phyloP scores from a whole-genome alignment of 2,888 invertebrate species.

The Campopleginae sp. region DNA sequence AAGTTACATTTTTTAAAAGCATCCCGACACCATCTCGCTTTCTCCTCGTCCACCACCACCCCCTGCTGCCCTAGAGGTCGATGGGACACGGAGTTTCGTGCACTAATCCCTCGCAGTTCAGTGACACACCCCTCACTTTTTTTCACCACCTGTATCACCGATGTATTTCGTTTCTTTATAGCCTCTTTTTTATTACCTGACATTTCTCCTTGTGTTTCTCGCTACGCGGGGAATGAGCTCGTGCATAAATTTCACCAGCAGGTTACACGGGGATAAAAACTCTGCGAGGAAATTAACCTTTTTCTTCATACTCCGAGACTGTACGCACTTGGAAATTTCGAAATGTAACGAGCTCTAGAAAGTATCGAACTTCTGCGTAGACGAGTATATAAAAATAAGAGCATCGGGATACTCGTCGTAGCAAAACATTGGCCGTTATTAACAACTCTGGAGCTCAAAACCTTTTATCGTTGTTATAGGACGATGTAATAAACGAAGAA shows the following conservation, averaged over 20 bases:
- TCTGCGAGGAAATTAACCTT: neutral
- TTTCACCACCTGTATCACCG: slow-evolving; percentile 66
- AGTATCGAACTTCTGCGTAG: neutral
- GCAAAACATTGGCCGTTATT: neutral
- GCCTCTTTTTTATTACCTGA: slow-evolving; percentile 78
- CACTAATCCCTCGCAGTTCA: slow-evolving; percentile 67
- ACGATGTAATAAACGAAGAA: neutral
- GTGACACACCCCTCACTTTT: slow-evolving; percentile 65
- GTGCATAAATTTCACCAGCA: slow-evolving; percentile 38
- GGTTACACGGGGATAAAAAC: slow-evolving; percentile 15
- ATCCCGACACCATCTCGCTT: slow-evolving; percentile 68
- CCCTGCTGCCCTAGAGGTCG: slow-evolving; percentile 29
- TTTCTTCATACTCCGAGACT: neutral
- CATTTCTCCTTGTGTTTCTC: slow-evolving; percentile 76
- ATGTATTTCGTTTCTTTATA: slow-evolving; percentile 69
- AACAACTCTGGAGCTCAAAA: neutral
- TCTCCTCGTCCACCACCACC: slow-evolving; percentile 53
- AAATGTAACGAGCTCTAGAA: neutral
- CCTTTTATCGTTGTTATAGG: neutral
- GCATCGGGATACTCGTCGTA: neutral
- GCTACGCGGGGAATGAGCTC: neutral
- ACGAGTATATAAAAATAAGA: neutral
- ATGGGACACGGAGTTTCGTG: slow-evolving; percentile 45
- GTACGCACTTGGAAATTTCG: neutral
- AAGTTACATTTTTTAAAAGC: slow-evolving; percentile 81